Evolutionary conservation across 1,140 invertebrate genomes (phyloP).

Genomic region (Diorhabda elongata): DNA sequence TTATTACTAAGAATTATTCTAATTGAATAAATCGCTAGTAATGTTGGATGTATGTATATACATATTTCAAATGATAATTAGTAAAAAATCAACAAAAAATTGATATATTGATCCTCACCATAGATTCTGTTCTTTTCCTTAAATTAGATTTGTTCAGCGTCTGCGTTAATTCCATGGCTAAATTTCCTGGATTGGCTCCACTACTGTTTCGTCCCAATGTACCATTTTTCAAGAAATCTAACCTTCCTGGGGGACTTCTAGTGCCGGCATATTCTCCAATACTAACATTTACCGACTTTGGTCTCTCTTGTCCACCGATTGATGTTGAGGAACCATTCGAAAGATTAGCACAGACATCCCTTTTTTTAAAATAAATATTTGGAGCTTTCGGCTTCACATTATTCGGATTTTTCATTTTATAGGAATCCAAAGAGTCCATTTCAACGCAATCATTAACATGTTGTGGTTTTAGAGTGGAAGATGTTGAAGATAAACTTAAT

Average conservation of each 20-base stretch:
- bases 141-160: conserved; percentile 71
- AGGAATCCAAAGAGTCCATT: conserved; percentile 69
- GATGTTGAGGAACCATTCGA: conserved; percentile 24
- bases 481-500: conserved; percentile 39
- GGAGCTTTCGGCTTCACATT: conserved; percentile 60
- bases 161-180: conserved; percentile 63
- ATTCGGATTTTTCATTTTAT: conserved; percentile 60
- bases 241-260: conserved; percentile 58
- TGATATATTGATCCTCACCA: conserved; percentile 48
- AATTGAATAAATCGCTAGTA: no score
- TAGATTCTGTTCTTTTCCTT: conserved; percentile 62
- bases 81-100: no score
- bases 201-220: conserved; percentile 3
- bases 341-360: conserved; percentile 23
- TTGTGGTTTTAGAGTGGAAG: conserved; percentile 32
- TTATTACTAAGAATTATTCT: not conserved
- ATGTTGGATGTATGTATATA: no score
- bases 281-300: conserved; percentile 53
- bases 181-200: conserved; percentile 51
- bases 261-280: conserved; percentile 64
- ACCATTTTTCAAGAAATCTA: conserved; percentile 61
- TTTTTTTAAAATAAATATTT: conserved; percentile 60
- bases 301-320: conserved; percentile 25
- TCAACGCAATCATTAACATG: conserved; percentile 52
- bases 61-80: no score